Base-by-base conservation (phyloP, 2,888 invertebrate genomes). In the Drosophila tripunctata region DNA sequence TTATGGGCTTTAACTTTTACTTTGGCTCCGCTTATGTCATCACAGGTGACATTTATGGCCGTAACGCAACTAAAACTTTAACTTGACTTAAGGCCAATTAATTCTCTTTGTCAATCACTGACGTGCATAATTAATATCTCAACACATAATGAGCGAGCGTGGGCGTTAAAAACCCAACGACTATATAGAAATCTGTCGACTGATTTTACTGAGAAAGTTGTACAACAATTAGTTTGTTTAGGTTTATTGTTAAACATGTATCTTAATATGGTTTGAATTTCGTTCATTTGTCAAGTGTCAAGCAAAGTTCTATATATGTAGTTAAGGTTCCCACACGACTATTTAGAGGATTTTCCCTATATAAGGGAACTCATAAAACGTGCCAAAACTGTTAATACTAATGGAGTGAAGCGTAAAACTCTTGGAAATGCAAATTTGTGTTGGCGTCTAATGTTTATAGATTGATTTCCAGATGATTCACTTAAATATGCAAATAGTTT, bases 81-180 rank as follows among this genome's bases (percentile, higher is more conserved):
- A 50, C 58, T 64, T 75, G 52, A 50, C 77, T 58, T 64, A 3
- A 17, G 61, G 33, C 61, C 56, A 84, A 84, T 79, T 84, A 75
- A 79, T 79, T 74, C 43, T 48, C 33, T 54, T 60, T 74, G 78
- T 77, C 74, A 77, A 50, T 15, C 38, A 36, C 51, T 70, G 70
- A 70, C 67, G 56, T 52, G 74, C 67, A 62, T 80, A 79, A 83
- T 83, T 79, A 71, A 77, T 74, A 68, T 77, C 31, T 48, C 65
- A 75, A 69, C 57, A 55, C 54, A 48, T 27, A 43, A 31, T 19
- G n/a, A n/a, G n/a, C n/a, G n/a, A n/a, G 67, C 69, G 80, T 74
- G 58, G 74, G 81, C 10, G 10, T 27, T 4, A 10, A 27, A 27
- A 10, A 27, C n/a, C n/a, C n/a, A n/a, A n/a, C n/a, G n/a, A n/a